phyloP scores from a whole-genome alignment of 2,888 invertebrate genomes.

The Polydrusus tereticollis region DNA sequence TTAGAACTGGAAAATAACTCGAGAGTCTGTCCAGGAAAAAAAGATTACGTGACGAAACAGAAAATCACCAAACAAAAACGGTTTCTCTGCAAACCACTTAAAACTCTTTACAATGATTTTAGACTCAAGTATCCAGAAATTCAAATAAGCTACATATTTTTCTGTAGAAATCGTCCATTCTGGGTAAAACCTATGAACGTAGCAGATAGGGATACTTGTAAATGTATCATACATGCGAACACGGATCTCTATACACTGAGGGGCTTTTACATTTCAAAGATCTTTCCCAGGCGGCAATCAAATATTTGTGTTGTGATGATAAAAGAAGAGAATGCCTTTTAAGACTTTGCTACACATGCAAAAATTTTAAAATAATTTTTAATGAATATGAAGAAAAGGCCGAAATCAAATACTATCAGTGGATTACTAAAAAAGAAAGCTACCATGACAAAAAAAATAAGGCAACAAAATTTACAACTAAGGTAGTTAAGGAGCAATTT shows the following conservation, averaged over 20 bases:
- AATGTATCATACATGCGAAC: conserved; percentile 16
- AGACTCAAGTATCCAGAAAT: not conserved
- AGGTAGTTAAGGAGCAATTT: no score
- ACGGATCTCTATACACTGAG: conserved; percentile 1
- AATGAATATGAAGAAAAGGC: no score
- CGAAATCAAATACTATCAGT: no score
- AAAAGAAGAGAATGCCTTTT: no score
- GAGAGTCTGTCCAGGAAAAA: conserved; percentile 18
- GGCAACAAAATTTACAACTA: no score
- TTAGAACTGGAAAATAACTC: conserved; percentile 4
- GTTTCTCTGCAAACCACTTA: conserved; percentile 2
- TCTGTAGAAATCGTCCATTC: not conserved
- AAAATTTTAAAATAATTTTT: no score
- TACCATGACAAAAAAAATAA: no score
- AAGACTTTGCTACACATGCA: no score
- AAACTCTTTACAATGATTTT: conserved; percentile 8
- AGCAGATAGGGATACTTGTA: conserved; percentile 18
- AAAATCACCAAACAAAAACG: conserved; percentile 14
- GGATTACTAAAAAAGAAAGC: no score
- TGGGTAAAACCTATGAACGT: conserved; percentile 17
- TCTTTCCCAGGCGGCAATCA: no score
- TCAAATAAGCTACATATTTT: conserved; percentile 15
- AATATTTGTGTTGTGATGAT: no score
- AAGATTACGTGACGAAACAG: conserved; percentile 21
- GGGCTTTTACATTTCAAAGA: not conserved